A percentile compares a stretch with the other conserved stretches of the same genome.
Conservation (phyloP, 2,113 vertebrate genomes). For the Sylvilagus bachmani region DNA sequence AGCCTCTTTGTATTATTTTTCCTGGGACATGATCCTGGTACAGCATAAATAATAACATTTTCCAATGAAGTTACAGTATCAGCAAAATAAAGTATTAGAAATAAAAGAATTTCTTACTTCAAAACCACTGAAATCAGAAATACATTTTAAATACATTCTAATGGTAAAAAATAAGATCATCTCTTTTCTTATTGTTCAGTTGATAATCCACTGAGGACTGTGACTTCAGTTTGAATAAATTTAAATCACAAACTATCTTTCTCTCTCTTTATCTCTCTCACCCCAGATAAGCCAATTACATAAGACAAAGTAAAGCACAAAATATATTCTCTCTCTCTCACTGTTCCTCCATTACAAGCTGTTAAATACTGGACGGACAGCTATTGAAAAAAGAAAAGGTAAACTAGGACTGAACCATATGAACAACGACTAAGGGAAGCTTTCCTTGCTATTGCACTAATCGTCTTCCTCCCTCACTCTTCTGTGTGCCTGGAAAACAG, state of each 20-base stretch:
- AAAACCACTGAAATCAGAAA: slow-evolving; percentile 21
- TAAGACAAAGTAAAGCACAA: background rate
- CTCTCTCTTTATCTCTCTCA: background rate
- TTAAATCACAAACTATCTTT: background rate
- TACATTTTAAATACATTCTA: background rate
- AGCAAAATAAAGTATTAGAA: background rate
- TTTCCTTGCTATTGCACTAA: background rate
- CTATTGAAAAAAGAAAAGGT: background rate
- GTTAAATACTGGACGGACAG: background rate
- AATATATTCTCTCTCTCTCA: background rate
- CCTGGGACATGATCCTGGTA: background rate
- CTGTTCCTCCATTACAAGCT: background rate
- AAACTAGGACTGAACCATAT: background rate
- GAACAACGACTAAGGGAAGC: background rate
- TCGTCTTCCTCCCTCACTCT: background rate
- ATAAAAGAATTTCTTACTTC: slow-evolving; percentile 15
- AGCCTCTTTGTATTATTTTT: background rate
- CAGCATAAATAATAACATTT: background rate
- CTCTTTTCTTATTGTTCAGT: background rate
- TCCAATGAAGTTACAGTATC: background rate
- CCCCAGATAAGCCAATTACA: background rate
- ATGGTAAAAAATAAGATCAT: background rate
- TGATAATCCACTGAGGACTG: background rate
- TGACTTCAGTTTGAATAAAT: background rate
- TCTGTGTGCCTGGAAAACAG: background rate